phyloP scores from a whole-genome alignment of 2,888 invertebrate genomes.

The Hirtodrosophila trivittata region DNA sequence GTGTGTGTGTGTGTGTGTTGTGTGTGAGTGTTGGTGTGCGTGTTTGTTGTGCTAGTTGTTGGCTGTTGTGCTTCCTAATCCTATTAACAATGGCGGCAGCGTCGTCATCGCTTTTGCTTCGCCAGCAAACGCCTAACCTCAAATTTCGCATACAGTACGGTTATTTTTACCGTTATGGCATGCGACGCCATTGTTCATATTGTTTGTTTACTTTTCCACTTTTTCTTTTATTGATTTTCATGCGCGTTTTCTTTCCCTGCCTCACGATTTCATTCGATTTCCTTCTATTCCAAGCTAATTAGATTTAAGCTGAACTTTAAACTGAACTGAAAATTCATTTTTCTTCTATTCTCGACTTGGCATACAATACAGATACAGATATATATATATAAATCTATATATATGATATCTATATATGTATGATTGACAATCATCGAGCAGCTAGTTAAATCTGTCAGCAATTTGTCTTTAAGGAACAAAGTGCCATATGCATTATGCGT shows the following conservation, averaged over 20 bases:
- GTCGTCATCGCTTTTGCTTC: constrained; percentile 58
- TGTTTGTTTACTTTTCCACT: constrained; percentile 14
- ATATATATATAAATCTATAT: not conserved
- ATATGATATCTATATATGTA: no score
- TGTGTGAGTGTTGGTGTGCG: constrained; percentile 10
- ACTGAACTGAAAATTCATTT: no score
- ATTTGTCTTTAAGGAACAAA: constrained; percentile 5
- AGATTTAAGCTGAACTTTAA: no score
- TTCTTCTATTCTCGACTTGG: no score
- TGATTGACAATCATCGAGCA: no score
- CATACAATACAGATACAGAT: not conserved
- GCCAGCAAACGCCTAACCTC: constrained; percentile 21
- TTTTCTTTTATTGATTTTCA: constrained; percentile 33
- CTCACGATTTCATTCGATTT: not conserved
- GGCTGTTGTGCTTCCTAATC: constrained; percentile 71
- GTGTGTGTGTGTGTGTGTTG: constrained; percentile 24
- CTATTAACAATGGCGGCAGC: constrained; percentile 70
- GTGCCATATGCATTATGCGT: constrained; percentile 27
- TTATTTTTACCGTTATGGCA: constrained; percentile 13
- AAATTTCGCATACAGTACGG: constrained; percentile 5
- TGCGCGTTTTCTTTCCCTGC: constrained; percentile 1
- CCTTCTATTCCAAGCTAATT: no score
- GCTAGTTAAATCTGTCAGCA: not conserved
- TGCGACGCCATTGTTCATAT: constrained; percentile 18
- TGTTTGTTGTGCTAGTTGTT: constrained; percentile 44